Evolutionary conservation across 2,113 vertebrate genomes (phyloP).

Genomic region (Origma solitaria): DNA sequence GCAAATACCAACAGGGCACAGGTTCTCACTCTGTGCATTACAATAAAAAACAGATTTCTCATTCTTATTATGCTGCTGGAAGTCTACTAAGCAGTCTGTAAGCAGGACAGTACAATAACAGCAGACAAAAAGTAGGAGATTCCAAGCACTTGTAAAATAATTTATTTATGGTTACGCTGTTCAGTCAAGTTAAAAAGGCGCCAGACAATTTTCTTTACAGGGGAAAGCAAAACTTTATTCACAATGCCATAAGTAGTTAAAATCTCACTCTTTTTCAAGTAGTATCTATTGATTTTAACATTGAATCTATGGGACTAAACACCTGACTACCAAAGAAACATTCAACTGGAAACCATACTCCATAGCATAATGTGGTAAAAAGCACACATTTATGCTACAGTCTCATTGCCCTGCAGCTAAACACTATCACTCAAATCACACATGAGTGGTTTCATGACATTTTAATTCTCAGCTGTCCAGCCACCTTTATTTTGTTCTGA

Average conservation of each 20-base stretch:
- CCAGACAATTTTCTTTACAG: neutral
- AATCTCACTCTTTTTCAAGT: neutral
- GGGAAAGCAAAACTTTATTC: neutral
- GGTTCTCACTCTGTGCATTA: neutral
- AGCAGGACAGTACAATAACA: neutral
- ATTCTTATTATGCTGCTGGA: neutral
- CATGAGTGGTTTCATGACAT: neutral
- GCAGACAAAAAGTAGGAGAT: neutral
- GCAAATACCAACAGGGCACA: neutral
- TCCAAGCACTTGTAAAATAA: neutral
- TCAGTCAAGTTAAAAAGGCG: neutral
- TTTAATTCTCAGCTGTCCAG: neutral
- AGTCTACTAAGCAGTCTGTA: neutral
- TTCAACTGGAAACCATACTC: neutral
- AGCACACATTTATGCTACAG: neutral
- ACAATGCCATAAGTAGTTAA: neutral
- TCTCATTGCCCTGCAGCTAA: neutral
- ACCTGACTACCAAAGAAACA: neutral
- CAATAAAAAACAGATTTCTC: neutral
- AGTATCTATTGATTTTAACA: neutral
- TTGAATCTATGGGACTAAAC: neutral
- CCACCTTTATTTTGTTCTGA: neutral
- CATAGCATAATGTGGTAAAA: neutral
- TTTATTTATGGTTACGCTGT: neutral
- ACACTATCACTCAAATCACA: neutral